Evolutionary conservation across 2,888 invertebrate species (phyloP).

Genomic region (Acholoe squamosa): DNA sequence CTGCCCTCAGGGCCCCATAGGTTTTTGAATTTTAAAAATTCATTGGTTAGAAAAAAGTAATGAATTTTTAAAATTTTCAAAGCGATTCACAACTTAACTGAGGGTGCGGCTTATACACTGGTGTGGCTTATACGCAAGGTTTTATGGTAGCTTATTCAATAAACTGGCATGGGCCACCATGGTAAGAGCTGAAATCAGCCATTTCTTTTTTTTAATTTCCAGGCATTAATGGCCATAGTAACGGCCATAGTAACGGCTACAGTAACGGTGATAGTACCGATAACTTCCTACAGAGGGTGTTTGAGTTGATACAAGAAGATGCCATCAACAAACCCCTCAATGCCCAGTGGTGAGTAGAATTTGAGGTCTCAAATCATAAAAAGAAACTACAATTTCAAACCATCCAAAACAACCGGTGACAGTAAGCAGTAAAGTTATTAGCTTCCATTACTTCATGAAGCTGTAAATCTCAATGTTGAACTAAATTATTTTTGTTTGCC

Average conservation of each 20-base stretch:
- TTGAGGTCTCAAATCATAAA: no score
- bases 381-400: no score
- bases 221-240: neutral
- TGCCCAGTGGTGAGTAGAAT: constrained; percentile 3
- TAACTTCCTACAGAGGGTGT: constrained; percentile 51
- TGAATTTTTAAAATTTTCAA: no score
- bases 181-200: neutral
- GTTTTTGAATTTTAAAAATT: no score
- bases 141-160: neutral
- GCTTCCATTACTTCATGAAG: no score
- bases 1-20: no score
- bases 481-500: no score
- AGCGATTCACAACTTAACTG: neutral
- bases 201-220: neutral
- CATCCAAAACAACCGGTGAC: no score
- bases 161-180: neutral
- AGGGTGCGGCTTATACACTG: neutral
- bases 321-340: constrained; percentile 47
- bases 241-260: constrained; percentile 18
- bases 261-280: constrained; percentile 4
- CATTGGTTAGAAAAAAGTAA: no score
- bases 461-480: no score
- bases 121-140: no score
- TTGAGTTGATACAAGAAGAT: constrained; percentile 49
- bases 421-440: no score